These are phyloP conservation scores for Calonectris borealis DNA, from an alignment of 2,113 vertebrate genomes.

Conservation along the genomic window DNA sequence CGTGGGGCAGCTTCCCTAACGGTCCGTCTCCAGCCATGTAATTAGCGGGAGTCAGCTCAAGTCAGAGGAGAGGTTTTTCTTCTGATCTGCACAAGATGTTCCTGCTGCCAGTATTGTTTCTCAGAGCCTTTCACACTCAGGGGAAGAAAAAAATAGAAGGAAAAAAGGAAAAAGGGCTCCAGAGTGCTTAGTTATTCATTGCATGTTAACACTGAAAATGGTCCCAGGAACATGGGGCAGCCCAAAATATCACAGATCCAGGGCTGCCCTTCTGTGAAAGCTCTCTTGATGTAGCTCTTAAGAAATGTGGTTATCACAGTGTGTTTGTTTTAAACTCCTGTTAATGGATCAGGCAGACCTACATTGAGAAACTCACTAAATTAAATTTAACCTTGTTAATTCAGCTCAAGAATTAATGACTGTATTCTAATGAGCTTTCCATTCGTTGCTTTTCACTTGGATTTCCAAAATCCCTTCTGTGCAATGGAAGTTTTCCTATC, in stretches of 20 bases:
- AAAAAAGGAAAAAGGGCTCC: background rate
- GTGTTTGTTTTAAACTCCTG: constrained; percentile 15
- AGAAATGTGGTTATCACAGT: constrained; percentile 14
- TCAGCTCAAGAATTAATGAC: constrained; percentile 19
- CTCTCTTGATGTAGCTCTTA: constrained; percentile 1
- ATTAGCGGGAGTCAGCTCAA: background rate
- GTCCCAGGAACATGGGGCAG: background rate
- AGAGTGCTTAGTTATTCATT: background rate
- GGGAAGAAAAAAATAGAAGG: background rate
- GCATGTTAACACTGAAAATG: constrained; percentile 7
- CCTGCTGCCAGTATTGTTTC: background rate
- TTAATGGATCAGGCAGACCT: background rate
- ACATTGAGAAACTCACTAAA: background rate
- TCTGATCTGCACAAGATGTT: background rate
- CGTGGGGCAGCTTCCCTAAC: background rate
- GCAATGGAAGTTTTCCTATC: constrained; percentile 8
- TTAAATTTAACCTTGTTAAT: constrained; percentile 39
- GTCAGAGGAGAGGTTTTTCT: background rate
- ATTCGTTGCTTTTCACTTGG: background rate
- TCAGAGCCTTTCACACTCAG: background rate
- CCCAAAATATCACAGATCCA: constrained; percentile 28
- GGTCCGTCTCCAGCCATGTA: background rate
- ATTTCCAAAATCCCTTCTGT: constrained; percentile 8
- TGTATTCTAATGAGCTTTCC: constrained; percentile 28
- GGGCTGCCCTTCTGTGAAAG: constrained; percentile 18